Evolutionary conservation across 2,888 invertebrate genomes (phyloP), one percentile per base, ranked within the genome.

Genomic region (Lasius fuliginosus): DNA sequence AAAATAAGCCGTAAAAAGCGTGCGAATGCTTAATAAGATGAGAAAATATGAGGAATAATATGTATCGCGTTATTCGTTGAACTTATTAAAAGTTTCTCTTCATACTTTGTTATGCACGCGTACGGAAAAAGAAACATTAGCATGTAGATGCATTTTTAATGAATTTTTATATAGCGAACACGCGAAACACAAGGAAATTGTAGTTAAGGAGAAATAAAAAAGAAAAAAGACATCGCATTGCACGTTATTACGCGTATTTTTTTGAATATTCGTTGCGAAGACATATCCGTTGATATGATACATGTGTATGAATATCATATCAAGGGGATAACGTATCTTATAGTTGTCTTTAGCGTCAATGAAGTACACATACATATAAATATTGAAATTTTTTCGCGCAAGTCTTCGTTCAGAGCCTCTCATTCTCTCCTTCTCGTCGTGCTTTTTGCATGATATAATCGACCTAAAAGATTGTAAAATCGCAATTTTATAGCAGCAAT

Each of bases 81-180:
- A 11, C 42, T 27, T 30, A 12, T 30, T n/a, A 30, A 60, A 42
- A 74, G 30, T 75, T 30, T 46, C 9, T 46, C 15, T 62, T 23
- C n/a, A 9, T 36, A 42, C n/a, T 27, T 27, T 15, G 23, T 5
- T n/a, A 27, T 40, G 12, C 9, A 49, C 15, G 36, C 8, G 8
- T 23, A 30, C 15, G 6, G 6, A 49, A n/a, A 1, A 1, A 33
- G 6, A 49, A 53, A 33, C n/a, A 33, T 6, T 33, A 1, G 1
- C 33, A 18, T 8, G 33, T 33, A 62, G 23, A 12, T 71, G 1
- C 33, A 53, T 12, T 53, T 71, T 71, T 71, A 71, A 56, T 71
- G 9, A 0, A 23, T 15, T 23, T 33, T 15, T 69, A 30, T 12
- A 1, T 36, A 60, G 12, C 15, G 9, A 27, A 9, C 15, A 33